Conservation (phyloP, 2,797 vertebrate genomes). For the Cossypha dichroa region DNA sequence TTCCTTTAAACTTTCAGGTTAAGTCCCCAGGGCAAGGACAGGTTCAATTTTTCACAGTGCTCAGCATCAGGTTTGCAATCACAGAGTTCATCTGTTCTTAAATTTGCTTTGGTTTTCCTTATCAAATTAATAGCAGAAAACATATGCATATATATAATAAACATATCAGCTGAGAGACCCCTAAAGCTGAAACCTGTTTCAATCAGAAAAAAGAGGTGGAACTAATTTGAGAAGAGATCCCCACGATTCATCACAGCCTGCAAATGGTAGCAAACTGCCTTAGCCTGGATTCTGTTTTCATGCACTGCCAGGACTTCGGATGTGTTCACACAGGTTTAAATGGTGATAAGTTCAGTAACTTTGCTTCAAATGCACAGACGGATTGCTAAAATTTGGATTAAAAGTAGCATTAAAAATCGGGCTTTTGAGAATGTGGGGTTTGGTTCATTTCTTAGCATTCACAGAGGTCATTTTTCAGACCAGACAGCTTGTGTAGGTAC, state of each 20-base stretch:
- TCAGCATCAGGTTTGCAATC: neutral
- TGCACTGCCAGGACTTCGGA: neutral
- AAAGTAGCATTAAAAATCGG: neutral
- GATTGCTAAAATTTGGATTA: neutral
- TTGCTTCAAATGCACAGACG: neutral
- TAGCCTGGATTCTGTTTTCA: neutral
- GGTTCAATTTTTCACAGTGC: neutral
- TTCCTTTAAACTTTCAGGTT: neutral
- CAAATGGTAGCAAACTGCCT: neutral
- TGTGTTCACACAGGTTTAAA: neutral
- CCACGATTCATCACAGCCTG: neutral
- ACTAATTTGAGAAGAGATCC: neutral
- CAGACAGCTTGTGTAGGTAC: neutral
- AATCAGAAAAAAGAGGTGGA: neutral
- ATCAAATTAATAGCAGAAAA: neutral
- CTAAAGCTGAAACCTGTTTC: neutral
- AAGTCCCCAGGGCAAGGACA: neutral
- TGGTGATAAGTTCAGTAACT: neutral
- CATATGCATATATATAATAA: neutral
- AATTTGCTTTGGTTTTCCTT: neutral
- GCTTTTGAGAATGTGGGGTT: neutral
- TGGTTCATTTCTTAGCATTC: neutral
- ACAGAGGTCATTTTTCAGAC: neutral
- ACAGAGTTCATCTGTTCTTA: neutral
- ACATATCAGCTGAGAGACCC: neutral